Percentiles rank a stretch among this genome's conserved stretches.
Conservation (phyloP, 1,140 invertebrate genomes). For the Drosophila bocqueti region DNA sequence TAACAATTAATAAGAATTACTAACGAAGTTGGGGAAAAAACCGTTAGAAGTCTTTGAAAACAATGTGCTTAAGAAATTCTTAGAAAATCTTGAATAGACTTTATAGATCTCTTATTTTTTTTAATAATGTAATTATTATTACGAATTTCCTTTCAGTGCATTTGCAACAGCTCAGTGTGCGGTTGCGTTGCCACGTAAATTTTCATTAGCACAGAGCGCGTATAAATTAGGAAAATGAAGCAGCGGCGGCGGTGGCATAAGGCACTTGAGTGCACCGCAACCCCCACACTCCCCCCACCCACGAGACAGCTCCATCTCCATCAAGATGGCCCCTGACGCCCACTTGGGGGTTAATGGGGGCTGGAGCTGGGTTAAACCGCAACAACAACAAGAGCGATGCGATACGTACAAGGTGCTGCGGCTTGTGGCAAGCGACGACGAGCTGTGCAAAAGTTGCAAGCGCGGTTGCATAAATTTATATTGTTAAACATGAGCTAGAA, state of each 20-base stretch:
- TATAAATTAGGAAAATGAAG: conserved; percentile 83
- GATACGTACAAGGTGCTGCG: conserved; percentile 53
- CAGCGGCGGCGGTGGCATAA: conserved; percentile 53
- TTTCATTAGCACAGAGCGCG: conserved; percentile 78
- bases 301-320: conserved; percentile 24
- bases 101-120: neutral
- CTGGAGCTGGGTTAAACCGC: conserved; percentile 44
- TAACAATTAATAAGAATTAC: no score
- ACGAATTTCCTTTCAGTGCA: neutral
- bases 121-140: neutral
- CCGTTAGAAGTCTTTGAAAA: no score
- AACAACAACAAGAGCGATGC: conserved; percentile 53
- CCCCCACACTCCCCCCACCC: conserved; percentile 13
- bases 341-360: conserved; percentile 19
- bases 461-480: conserved; percentile 74
- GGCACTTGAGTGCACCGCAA: conserved; percentile 64
- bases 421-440: conserved; percentile 60
- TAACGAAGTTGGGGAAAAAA: neutral
- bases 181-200: conserved; percentile 75
- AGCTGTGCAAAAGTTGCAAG: conserved; percentile 52
- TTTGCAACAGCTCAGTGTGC: conserved; percentile 50
- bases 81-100: no score
- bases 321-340: conserved; percentile 22
- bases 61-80: no score
- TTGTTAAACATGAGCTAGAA: conserved; percentile 78